Base-by-base conservation (phyloP, 2,113 vertebrate genomes). In the Zosterops pallidus region DNA sequence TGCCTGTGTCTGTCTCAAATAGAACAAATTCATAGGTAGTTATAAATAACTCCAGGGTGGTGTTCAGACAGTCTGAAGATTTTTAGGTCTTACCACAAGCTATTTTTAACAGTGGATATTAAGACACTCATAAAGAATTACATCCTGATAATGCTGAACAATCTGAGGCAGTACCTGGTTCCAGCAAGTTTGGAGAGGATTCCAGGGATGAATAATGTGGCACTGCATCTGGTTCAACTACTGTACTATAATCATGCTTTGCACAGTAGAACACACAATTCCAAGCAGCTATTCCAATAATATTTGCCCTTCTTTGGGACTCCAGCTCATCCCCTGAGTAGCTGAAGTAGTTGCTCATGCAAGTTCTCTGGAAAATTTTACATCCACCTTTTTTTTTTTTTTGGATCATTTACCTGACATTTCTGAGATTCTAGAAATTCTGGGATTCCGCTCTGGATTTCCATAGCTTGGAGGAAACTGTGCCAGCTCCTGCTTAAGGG, bases 41-140 rank as follows among this genome's bases (percentile, higher is more conserved):
- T 86, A 83, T 53, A 83, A 88, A 87, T 65, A 90, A 70, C 56
- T 46, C 29, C 31, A 78, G 33, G 67, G 62, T 3, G 39, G 35
- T 20, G 6, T 31, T 60, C 63, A 68, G 62, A 77, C 26, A 6
- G 31, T 35, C 52, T 71, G 83, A 60, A 71, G 80, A 56, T 64
- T 90, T 69, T 81, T 47, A 46, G 25, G 55, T 79, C 37, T 86
- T 60, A 83, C 59, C 8, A 7, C 24, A 78, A 86, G 41, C 53
- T 94, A 64, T 77, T 84, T 95, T 91, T 67, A 87, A 78, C 16
- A 71, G 20, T 37, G 62, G 37, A 22, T 63, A 86, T 77, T 42
- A 68, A 78, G 71, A 37, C 53, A 83, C 63, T 56, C 53, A 4
- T 41, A 78, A 86, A 41, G 74, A 94, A 95, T 78, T n/a, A 65